Evolutionary conservation across 2,888 invertebrate species (phyloP), one percentile per base, ranked within the genome.

Genomic region (Hemistola chrysoprasaria): DNA sequence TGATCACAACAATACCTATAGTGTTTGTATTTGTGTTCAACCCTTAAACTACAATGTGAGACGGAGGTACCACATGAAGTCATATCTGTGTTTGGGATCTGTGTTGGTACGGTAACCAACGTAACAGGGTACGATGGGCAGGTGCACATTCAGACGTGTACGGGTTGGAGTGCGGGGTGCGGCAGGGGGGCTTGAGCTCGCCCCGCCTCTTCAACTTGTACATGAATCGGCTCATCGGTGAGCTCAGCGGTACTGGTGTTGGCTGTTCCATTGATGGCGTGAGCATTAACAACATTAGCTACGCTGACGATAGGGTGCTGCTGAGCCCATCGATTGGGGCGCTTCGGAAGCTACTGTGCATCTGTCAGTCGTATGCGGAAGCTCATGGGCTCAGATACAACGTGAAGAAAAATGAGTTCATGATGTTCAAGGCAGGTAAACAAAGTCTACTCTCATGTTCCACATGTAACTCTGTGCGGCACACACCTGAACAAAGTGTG

Each of bases 221-320:
- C 6, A 22, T 36, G 7, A 22, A 33, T 6, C 2, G 8, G 3
- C 16, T 33, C 11, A 11, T 33, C 11, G 11, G 9, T 23, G 24
- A 25, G 11, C 23, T 36, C 28, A 36, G 36, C 29, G 16, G 26
- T 3, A 22, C 29, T 11, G 6, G 9, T 6, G 9, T 28, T 7
- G 28, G 36, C 16, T 29, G 36, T 9, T 29, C 28, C 1, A 29
- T 37, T 1, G 23, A 37, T 8, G 37, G 21, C 7, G 8, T 11
- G 5, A 23, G 8, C 8, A 10, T 37, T 3, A 37, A 27, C 22
- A 31, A 38, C 11, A 26, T 38, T 3, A 38, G 38, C 7, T 31
- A 38, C 11, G 38, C 38, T 5, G 38, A 38, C 3, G 38, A 38
- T 20, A 38, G 26, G 31, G 37, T 30, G 22, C 22, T 38, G 37